Evolutionary conservation across 2,888 invertebrate genomes (phyloP), one percentile per base, ranked within the genome.

Genomic region (Corythucha ciliata): DNA sequence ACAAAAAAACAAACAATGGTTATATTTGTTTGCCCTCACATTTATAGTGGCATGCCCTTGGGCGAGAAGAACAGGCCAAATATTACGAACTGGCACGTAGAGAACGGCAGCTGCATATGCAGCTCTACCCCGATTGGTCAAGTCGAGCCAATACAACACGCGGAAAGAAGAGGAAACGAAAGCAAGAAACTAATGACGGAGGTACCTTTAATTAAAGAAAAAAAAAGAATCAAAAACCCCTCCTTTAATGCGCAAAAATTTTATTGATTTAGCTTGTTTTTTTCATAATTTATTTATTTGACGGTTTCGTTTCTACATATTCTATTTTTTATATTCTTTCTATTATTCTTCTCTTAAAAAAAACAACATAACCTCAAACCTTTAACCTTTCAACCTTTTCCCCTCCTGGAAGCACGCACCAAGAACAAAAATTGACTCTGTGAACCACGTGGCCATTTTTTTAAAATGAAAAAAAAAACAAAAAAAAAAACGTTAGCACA

Each of bases 131-230:
- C 71, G 92, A 93, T 78, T 97, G 96, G 96, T 89, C 89, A 77
- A 89, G 89, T 78, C 94, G 97, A 76, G 85, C 96, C 76, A 97
- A 98, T 82, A 94, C 97, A 80, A 93, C 96, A 75, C 88, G 92
- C 76, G 93, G 94, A 80, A 91, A 91, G 81, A 96, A 94, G 84
- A 91, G 96, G 87, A 97, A 97, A 82, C 85, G 89, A 83, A 89
- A 90, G 82, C 88, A 88, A 86, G 90, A 90, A 79, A 83, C 87
- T 80, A 84, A 83, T 81, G 89, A 88, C 80, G 89, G 86, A 87
- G 89, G 89, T 88, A 86, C 48, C 53, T 42, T 32, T 48, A 42
- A 46, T 34, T 42, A 32, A 50, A 4, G 20, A 18, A 39, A 14
- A 39, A 51, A 55, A 55, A 52, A 47, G 48, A 48, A 44, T 50